Percentiles rank a stretch among this genome's conserved stretches.
Evolutionary conservation across 2,113 vertebrate species (phyloP).

Genomic region (Zapus hudsonius): DNA sequence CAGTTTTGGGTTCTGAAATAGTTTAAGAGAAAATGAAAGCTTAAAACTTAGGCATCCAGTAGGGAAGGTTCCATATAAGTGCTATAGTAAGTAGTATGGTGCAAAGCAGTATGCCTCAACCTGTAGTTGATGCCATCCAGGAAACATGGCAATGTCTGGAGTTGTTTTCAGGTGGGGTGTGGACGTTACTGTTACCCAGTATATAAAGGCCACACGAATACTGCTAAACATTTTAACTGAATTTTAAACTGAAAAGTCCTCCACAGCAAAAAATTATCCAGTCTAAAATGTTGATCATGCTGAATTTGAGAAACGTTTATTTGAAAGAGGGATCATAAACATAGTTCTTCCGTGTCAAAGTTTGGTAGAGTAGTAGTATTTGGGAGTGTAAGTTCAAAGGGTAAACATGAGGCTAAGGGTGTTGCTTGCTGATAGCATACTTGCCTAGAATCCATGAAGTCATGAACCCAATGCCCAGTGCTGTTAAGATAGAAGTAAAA

Average conservation of each 20-base stretch:
- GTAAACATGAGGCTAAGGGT: background rate
- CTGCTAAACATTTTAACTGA: background rate
- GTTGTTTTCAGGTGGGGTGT: background rate
- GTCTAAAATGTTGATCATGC: background rate
- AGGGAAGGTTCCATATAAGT: background rate
- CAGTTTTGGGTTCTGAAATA: background rate
- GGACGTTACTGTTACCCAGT: background rate
- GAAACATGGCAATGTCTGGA: background rate
- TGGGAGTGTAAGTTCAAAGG: conserved; percentile 12
- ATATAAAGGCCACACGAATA: background rate
- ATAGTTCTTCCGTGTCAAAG: background rate
- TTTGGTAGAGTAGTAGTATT: background rate
- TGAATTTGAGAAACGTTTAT: background rate
- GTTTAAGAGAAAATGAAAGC: background rate
- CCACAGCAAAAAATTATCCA: background rate
- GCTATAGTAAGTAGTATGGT: background rate
- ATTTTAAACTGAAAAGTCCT: background rate
- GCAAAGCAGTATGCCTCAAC: background rate
- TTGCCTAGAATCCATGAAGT: background rate
- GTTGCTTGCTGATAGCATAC: background rate
- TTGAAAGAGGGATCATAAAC: background rate
- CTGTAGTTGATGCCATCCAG: background rate
- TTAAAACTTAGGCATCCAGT: background rate
- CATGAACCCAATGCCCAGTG: background rate
- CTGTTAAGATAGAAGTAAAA: background rate